Evolutionary conservation across 2,797 vertebrate genomes (phyloP).

Genomic region (Cetoscarus ocellatus): DNA sequence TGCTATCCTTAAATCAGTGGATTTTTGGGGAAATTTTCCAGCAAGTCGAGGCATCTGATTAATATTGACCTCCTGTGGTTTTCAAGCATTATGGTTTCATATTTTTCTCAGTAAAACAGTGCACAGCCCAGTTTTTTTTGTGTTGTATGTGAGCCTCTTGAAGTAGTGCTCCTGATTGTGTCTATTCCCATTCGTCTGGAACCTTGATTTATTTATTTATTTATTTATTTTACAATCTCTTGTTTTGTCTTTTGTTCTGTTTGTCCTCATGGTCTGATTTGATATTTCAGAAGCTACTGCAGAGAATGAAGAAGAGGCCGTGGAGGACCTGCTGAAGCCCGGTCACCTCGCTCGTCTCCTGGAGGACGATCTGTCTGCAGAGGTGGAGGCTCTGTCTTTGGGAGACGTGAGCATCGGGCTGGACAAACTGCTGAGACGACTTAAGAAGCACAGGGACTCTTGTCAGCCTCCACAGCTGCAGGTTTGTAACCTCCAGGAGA

Average conservation of each 20-base stretch:
- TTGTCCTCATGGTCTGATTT: neutral
- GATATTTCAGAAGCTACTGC: conserved; percentile 63
- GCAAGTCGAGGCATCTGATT: too few relatives aligned
- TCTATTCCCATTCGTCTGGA: too few relatives aligned
- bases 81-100: too few relatives aligned
- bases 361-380: conserved; percentile 88
- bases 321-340: conserved; percentile 84
- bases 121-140: too few relatives aligned
- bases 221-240: neutral
- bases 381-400: conserved; percentile 87
- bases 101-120: too few relatives aligned
- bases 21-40: too few relatives aligned
- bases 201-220: too few relatives aligned
- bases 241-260: neutral
- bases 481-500: too few relatives aligned
- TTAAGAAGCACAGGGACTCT: conserved; percentile 87
- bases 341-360: conserved; percentile 91
- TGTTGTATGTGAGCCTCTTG: too few relatives aligned
- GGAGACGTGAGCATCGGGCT: conserved; percentile 81
- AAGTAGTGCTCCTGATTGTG: too few relatives aligned
- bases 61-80: too few relatives aligned
- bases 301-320: conserved; percentile 47
- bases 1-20: too few relatives aligned
- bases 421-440: conserved; percentile 84
- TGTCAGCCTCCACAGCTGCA: conserved; percentile 82